phyloP scores from a whole-genome alignment of 2,113 vertebrate species.

The Sylvia atricapilla region DNA sequence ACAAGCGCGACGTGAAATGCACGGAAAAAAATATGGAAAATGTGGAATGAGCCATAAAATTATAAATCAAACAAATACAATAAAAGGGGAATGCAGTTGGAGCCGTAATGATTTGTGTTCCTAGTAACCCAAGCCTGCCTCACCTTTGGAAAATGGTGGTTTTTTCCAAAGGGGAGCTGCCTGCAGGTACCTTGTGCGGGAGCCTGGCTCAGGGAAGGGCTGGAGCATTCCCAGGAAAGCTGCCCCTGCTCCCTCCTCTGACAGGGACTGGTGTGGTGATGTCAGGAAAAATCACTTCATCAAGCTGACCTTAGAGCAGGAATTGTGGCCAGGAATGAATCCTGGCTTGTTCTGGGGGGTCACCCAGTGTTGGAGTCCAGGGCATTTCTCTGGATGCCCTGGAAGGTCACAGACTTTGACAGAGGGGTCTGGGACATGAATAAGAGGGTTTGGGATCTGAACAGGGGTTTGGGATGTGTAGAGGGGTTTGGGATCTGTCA shows the following conservation, averaged over 20 bases:
- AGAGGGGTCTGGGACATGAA: too few relatives aligned
- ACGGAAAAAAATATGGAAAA: slow-evolving; percentile 74
- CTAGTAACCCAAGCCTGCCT: slow-evolving; percentile 70
- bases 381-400: too few relatives aligned
- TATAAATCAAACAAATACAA: slow-evolving; percentile 80
- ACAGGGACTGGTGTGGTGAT: not conserved
- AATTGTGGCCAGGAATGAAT: not conserved
- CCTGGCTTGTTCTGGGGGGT: not conserved
- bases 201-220: not conserved
- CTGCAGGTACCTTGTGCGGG: not conserved
- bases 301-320: not conserved
- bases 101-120: slow-evolving; percentile 74
- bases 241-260: not conserved
- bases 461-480: too few relatives aligned
- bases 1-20: slow-evolving; percentile 41
- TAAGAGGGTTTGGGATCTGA: too few relatives aligned
- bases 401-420: too few relatives aligned
- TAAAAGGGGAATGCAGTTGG: slow-evolving; percentile 71
- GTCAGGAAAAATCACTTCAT: not conserved
- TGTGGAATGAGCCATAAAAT: slow-evolving; percentile 74
- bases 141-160: slow-evolving; percentile 40
- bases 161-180: slow-evolving; percentile 30
- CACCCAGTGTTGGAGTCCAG: not conserved
- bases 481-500: too few relatives aligned
- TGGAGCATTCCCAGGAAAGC: not conserved